phyloP scores from a whole-genome alignment of 1,140 invertebrate genomes.

The Uloborus diversus region DNA sequence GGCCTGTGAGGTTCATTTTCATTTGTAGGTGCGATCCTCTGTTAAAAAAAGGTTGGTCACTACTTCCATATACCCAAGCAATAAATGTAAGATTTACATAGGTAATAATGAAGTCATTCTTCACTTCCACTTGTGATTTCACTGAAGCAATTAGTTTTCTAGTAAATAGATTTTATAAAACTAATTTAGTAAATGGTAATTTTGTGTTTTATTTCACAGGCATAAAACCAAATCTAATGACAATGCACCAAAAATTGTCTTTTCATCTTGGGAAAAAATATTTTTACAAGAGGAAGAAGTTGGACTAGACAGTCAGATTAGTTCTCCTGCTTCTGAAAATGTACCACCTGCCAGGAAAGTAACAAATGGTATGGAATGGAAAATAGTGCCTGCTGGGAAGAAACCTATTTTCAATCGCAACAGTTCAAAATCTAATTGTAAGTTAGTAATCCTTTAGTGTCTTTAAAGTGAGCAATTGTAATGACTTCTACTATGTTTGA shows the following conservation, averaged over 20 bases:
- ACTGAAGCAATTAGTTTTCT: too few species aligned
- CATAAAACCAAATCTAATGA: background rate
- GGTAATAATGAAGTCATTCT: too few species aligned
- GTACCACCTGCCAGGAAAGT: background rate
- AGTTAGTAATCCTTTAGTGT: background rate
- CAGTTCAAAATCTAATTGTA: background rate
- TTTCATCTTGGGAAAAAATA: conserved; percentile 36
- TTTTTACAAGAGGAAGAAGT: conserved; percentile 13
- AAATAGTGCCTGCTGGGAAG: background rate
- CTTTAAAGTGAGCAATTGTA: too few species aligned
- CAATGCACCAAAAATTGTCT: conserved; percentile 3
- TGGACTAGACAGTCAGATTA: background rate
- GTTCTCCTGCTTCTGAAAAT: background rate
- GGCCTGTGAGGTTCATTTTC: too few species aligned
- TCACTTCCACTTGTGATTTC: too few species aligned
- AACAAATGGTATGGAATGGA: conserved; percentile 14
- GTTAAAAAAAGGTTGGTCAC: too few species aligned
- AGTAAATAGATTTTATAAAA: background rate
- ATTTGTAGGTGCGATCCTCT: too few species aligned
- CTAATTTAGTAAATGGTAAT: background rate
- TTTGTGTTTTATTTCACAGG: background rate
- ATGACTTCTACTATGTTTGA: too few species aligned
- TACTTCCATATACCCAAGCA: too few species aligned
- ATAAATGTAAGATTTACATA: too few species aligned
- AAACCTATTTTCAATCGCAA: background rate